Evolutionary conservation across 2,888 invertebrate species (phyloP).

Genomic region (Platycnemis pennipes): DNA sequence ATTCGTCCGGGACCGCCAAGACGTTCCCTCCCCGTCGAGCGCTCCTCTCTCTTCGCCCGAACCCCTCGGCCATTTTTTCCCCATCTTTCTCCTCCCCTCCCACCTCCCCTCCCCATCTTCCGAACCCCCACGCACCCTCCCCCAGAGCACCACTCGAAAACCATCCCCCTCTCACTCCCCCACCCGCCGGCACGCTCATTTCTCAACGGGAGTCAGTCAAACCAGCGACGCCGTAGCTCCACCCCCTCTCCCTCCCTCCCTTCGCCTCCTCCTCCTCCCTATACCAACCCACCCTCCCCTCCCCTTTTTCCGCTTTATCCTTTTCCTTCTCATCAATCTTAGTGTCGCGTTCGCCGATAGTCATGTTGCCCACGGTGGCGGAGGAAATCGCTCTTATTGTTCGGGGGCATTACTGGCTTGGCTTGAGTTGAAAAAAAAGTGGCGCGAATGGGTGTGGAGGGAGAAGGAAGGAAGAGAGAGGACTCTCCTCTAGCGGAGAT

Average conservation of each 20-base stretch:
- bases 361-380: slow-evolving; percentile 20
- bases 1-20: background rate
- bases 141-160: background rate
- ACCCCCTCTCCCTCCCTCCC: background rate
- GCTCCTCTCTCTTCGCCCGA: background rate
- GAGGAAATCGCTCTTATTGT: slow-evolving; percentile 22
- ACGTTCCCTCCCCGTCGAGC: background rate
- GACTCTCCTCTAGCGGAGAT: background rate
- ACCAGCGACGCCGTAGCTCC: background rate
- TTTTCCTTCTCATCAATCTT: slow-evolving; percentile 13
- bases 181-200: background rate
- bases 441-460: background rate
- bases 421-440: background rate
- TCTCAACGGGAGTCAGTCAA: slow-evolving; percentile 35
- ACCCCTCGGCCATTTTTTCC: background rate
- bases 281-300: background rate
- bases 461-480: background rate
- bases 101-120: background rate
- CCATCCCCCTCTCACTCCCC: background rate
- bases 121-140: background rate
- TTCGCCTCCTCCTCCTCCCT: background rate
- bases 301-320: background rate
- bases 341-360: slow-evolving; percentile 26
- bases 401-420: slow-evolving; percentile 9
- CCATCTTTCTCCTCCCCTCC: background rate